These are phyloP conservation scores for Eleutherodactylus coqui DNA, from an alignment of 2,797 vertebrate species.

Conservation along the genomic window DNA sequence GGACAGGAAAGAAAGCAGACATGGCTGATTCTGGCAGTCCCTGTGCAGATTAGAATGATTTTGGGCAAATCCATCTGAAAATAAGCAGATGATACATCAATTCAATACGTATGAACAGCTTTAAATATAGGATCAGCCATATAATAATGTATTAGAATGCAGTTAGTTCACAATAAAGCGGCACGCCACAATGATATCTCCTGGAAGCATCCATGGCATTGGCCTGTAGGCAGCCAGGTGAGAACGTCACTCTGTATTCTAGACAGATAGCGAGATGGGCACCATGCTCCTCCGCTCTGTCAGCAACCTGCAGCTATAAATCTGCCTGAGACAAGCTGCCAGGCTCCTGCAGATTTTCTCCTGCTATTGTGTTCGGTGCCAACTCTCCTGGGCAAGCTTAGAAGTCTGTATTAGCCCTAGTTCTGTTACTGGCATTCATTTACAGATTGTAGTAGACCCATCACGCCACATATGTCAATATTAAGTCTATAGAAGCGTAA, in stretches of 20 bases:
- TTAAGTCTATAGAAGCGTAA: too few relatives aligned
- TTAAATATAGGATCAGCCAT: too few relatives aligned
- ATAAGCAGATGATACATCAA: background rate
- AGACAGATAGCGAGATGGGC: conserved; percentile 24
- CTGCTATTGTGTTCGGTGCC: conserved; percentile 1
- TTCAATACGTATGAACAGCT: too few relatives aligned
- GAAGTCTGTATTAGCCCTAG: background rate
- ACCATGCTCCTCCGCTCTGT: background rate
- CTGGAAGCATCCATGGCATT: background rate
- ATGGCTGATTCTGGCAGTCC: background rate
- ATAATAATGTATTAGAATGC: background rate
- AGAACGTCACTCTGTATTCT: conserved; percentile 19
- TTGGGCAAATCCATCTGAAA: background rate
- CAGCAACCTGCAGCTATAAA: conserved; percentile 38
- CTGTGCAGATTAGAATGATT: background rate
- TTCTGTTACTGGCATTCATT: background rate
- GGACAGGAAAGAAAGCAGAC: background rate
- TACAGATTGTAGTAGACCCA: background rate
- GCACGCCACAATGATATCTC: background rate
- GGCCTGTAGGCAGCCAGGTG: conserved; percentile 5
- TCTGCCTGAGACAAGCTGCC: conserved; percentile 25
- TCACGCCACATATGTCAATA: background rate
- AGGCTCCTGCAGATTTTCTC: background rate
- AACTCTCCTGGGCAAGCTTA: conserved; percentile 2
- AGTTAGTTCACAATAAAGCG: background rate